Evolutionary conservation across 2,888 invertebrate species (phyloP).

Genomic region (Lepidochrysops patricia): DNA sequence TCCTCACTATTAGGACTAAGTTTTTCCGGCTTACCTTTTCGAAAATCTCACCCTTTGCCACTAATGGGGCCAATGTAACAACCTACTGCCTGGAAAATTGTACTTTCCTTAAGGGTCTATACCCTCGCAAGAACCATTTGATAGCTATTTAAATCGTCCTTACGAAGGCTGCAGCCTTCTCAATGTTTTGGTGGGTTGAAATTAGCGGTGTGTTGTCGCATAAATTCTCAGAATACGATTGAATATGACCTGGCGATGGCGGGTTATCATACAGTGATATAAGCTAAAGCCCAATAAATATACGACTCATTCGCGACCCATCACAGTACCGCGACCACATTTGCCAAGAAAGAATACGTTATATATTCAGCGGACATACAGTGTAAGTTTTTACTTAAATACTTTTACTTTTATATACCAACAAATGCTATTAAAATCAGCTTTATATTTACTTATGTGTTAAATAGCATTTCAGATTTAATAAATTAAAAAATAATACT

Average conservation of each 20-base stretch:
- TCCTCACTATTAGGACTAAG: too few species aligned
- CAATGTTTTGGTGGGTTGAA: not conserved
- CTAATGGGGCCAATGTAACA: too few species aligned
- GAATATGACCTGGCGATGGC: slow-evolving; percentile 49
- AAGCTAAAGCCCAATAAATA: slow-evolving; percentile 60
- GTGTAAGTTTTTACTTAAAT: slow-evolving; percentile 18
- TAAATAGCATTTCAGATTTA: too few species aligned
- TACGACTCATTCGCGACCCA: slow-evolving; percentile 37
- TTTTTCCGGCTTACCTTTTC: too few species aligned
- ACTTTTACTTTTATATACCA: not conserved
- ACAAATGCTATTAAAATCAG: not conserved
- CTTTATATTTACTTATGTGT: too few species aligned
- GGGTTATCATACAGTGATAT: slow-evolving; percentile 58
- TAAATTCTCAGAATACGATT: slow-evolving; percentile 61
- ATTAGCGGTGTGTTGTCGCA: slow-evolving; percentile 25
- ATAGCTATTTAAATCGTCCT: too few species aligned
- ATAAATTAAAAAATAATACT: too few species aligned
- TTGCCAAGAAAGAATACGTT: slow-evolving; percentile 13
- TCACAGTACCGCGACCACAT: slow-evolving; percentile 45
- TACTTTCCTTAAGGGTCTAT: too few species aligned
- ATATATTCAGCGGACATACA: slow-evolving; percentile 2
- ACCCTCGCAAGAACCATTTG: too few species aligned
- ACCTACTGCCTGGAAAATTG: too few species aligned
- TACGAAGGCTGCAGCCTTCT: not conserved
- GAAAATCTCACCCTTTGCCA: too few species aligned